These are phyloP conservation scores for Sminthurides aquaticus DNA, from an alignment of 2,888 invertebrate genomes.

Conservation along the genomic window DNA sequence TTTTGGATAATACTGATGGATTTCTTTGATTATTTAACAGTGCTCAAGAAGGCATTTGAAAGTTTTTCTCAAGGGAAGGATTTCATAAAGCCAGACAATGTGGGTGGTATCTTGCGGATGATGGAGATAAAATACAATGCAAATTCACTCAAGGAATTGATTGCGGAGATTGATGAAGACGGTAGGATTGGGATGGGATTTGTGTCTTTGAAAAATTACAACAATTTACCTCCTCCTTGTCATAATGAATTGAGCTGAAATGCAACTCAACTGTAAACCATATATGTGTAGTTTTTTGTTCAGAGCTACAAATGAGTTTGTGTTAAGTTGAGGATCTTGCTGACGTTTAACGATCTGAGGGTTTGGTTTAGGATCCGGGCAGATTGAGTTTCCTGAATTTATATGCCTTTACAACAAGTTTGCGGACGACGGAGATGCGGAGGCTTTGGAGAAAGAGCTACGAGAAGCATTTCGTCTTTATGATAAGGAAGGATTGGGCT, in stretches of 20 bases:
- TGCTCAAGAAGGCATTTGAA: conserved; percentile 89
- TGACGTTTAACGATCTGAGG: too few species aligned
- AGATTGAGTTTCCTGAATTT: conserved; percentile 92
- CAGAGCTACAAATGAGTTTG: too few species aligned
- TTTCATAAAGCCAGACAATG: conserved; percentile 89
- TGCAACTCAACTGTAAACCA: too few species aligned
- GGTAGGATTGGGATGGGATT: too few species aligned
- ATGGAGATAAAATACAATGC: conserved; percentile 97
- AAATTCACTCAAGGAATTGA: conserved; percentile 89
- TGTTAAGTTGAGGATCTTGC: too few species aligned
- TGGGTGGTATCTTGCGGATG: conserved; percentile 84
- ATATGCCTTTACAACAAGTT: conserved; percentile 91
- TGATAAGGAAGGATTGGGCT: conserved; percentile 75
- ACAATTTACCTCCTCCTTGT: too few species aligned
- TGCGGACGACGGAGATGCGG: conserved; percentile 95
- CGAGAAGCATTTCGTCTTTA: conserved; percentile 98
- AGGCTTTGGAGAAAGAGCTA: conserved; percentile 94
- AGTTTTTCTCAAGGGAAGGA: conserved; percentile 90
- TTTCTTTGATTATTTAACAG: too few species aligned
- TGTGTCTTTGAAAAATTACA: too few species aligned
- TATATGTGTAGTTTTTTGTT: too few species aligned
- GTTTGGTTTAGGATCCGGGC: conserved; percentile 97
- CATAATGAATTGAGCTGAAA: too few species aligned
- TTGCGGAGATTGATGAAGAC: conserved; percentile 95
- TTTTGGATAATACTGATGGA: too few species aligned